phyloP scores from a whole-genome alignment of 2,113 vertebrate species.

The Nymphicus hollandicus region DNA sequence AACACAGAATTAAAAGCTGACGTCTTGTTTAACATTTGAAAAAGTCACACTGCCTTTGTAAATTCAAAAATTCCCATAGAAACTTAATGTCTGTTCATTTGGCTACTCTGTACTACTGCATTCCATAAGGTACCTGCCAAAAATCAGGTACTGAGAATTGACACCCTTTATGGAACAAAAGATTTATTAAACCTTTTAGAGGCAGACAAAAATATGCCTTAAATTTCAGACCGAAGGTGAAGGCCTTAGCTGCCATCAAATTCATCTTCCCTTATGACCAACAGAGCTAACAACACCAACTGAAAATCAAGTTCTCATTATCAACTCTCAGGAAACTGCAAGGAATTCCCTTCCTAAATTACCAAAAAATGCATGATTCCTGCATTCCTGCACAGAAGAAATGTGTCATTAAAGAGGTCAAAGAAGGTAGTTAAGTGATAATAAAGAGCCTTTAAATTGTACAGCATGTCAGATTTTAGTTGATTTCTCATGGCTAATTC shows the following conservation, averaged over 20 bases:
- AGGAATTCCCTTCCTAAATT: neutral
- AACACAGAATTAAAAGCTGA: constrained; percentile 27
- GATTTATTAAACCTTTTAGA: neutral
- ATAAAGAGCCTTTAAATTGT: neutral
- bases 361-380: neutral
- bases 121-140: neutral
- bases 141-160: neutral
- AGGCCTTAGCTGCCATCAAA: neutral
- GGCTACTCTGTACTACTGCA: neutral
- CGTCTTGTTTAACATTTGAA: neutral
- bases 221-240: neutral
- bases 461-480: neutral
- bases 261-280: neutral
- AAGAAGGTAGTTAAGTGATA: neutral
- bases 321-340: neutral
- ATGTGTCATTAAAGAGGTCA: neutral
- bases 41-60: neutral
- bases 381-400: neutral
- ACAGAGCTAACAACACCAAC: neutral
- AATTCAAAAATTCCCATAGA: neutral
- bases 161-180: neutral
- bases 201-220: neutral
- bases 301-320: neutral
- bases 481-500: neutral
- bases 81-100: neutral